Base-by-base conservation (phyloP, 2,797 vertebrate genomes). In the Cirrhinus molitorella region DNA sequence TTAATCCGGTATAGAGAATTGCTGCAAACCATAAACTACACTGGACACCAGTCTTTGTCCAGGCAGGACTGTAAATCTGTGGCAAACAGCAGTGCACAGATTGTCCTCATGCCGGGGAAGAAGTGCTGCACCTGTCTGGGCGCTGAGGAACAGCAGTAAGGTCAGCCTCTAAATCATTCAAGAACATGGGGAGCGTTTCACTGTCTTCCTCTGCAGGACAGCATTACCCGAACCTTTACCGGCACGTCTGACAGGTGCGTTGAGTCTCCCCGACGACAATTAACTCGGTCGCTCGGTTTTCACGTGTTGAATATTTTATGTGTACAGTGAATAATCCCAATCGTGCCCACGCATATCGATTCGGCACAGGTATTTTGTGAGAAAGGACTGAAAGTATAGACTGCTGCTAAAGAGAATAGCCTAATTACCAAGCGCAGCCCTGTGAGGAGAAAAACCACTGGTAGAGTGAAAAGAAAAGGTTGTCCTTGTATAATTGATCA, bases 141-240 rank as follows among this genome's bases (percentile, higher is more conserved):
- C 9, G 11, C 76, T 80, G 80, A 79, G 81, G 51, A 85, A 80
- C 80, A 71, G 79, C 19, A 53, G n/a, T 81, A 85, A 83, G 85
- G 84, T 85, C 84, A 72, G 73, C 57, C 80, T 88, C 66, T 85
- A 87, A 88, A 89, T 89, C 87, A 87, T 85, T 85, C 87, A 88
- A 43, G 65, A 81, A 28, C 23, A 49, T 21, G 16, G 51, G 77
- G 37, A 43, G 79, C 16, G 78, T 73, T 71, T 67, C 71, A 23
- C 16, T 51, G 61, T 47, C 72, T 81, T 31, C 53, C 78, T 47
- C 51, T 31, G 53, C 71, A 47, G 59, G 59, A 80, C 77, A 80
- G 25, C 34, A 85, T 76, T 83, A 77, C 47, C 49, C 13, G 5
- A 83, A 43, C 73, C 73, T 34, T 59, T 70, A 81, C 63, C 40